phyloP scores from a whole-genome alignment of 1,140 invertebrate genomes.

The Pseudomyrmex gracilis region DNA sequence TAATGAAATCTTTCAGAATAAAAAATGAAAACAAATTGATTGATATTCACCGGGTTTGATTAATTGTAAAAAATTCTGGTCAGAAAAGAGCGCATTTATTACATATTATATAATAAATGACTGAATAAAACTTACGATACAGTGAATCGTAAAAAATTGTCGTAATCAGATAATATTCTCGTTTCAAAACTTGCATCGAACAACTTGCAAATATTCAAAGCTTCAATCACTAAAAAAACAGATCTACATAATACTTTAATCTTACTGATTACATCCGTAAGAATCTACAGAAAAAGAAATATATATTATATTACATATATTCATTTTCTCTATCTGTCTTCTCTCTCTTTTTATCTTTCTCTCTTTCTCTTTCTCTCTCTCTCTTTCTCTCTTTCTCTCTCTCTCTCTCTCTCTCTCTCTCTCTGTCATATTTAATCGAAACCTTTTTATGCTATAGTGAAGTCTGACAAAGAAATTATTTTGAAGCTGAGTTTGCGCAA shows the following conservation, averaged over 20 bases:
- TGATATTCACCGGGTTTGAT: conserved; percentile 28
- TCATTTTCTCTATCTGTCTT: not conserved
- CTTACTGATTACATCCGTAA: conserved; percentile 11
- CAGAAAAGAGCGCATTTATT: conserved; percentile 9
- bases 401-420: no score
- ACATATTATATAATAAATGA: conserved; percentile 7
- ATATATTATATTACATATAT: not conserved
- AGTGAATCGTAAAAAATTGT: not conserved
- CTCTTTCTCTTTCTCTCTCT: no score
- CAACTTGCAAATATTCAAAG: conserved; percentile 2
- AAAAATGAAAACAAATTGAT: conserved; percentile 25
- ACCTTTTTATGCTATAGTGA: not conserved
- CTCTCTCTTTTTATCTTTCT: no score
- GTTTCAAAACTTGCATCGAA: conserved; percentile 14
- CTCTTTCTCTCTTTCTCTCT: no score
- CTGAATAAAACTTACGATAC: not conserved
- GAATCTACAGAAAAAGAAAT: not conserved
- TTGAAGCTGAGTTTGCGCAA: not conserved
- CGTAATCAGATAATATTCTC: conserved; percentile 31
- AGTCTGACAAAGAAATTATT: conserved; percentile 1
- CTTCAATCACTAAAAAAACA: not conserved
- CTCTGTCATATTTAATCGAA: not conserved
- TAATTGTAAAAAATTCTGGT: conserved; percentile 48
- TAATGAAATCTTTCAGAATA: no score
- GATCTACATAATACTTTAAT: not conserved